Percentiles rank a stretch among this genome's conserved stretches.
Conservation (phyloP, 2,113 vertebrate species). For the cat (Felis catus) region F.catus_Fca126_mat1.0 CM031412.1:18086501-18087000, state of each 20-base stretch:
- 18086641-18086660: no score
- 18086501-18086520: no score
- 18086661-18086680: no score
- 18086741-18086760: neutral
- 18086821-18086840: neutral
- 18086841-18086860: neutral
- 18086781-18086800: neutral
- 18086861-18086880: neutral
- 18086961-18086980: neutral
- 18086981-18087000: neutral
- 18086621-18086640: no score
- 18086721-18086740: no score
- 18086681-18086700: no score
- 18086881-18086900: neutral
- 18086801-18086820: slow-evolving; percentile 6
- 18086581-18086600: no score
- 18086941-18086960: accelerated
- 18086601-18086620: neutral
- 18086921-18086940: neutral
- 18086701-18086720: no score
- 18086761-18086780: neutral
- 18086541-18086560: no score
- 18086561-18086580: no score
- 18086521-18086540: no score
- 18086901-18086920: slow-evolving; percentile 8